Conservation (phyloP, 2,888 invertebrate species). For the Drosophila anceps region DNA sequence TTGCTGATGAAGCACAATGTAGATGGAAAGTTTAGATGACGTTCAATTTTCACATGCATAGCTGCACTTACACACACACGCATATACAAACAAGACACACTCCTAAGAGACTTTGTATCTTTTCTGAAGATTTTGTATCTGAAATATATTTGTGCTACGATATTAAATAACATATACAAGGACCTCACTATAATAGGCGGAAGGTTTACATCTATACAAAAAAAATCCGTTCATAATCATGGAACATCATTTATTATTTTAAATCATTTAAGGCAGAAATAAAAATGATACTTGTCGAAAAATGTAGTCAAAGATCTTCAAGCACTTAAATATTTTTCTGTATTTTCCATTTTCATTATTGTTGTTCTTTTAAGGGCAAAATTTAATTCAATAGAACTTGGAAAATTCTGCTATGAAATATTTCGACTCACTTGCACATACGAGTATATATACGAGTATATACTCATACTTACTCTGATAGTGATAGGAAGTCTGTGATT, state of each 20-base stretch:
- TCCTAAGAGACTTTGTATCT: background rate
- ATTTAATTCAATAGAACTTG: too few species aligned
- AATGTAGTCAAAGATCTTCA: background rate
- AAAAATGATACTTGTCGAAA: background rate
- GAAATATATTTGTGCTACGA: background rate
- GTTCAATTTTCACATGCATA: slow-evolving; percentile 16
- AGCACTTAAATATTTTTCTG: too few species aligned
- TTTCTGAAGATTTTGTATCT: background rate
- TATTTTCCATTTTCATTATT: too few species aligned
- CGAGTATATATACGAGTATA: too few species aligned
- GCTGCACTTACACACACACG: background rate
- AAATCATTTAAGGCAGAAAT: background rate
- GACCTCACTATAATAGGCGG: background rate
- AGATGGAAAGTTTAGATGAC: slow-evolving; percentile 5
- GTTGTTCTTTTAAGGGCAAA: too few species aligned
- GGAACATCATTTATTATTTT: background rate
- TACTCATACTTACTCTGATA: too few species aligned
- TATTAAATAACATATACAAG: background rate
- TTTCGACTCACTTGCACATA: too few species aligned
- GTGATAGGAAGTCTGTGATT: too few species aligned
- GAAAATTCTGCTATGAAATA: too few species aligned
- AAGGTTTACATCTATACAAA: too few species aligned
- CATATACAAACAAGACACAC: background rate
- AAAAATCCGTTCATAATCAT: background rate
- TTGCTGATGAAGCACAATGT: background rate